Evolutionary conservation across 2,888 invertebrate genomes (phyloP), one percentile per base, ranked within the genome.

Genomic region (Aelia acuminata): DNA sequence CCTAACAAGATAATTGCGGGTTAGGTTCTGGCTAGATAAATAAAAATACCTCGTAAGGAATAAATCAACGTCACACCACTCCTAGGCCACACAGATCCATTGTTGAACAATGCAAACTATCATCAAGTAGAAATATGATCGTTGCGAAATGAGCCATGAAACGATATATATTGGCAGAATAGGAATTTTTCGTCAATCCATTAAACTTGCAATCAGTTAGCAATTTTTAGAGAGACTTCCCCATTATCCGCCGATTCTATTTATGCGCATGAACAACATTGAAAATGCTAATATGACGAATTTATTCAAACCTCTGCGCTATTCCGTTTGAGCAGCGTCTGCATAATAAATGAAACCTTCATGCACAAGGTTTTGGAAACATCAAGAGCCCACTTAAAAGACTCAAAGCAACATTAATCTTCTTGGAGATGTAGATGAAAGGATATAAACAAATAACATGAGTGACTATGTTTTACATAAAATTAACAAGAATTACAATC

Each of bases 1-100:
- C 63, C 18, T 70, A 70, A 70, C 63, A 35, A 35, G 63, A 70
- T 70, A 35, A 70, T 70, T 70, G 63, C 63, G 63, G 63, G 63
- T 70, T 70, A 35, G 63, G 18, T 35, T 20, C 63, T 18, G 4
- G 20, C 35, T 7, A 35, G 18, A 10, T 70, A 70, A 70, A 70
- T 70, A 70, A 35, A 70, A 57, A 70, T 15, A 4, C 15, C 7
- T 70, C 8, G 35, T 35, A 70, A 70, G 31, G 63, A 70, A 70
- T 70, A 70, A 70, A 70, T 70, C 63, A 70, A 70, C 31, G 63
- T 35, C 63, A 70, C 63, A 18, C 31, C 31, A 18, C 31, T 70
- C 63, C 63, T 70, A 35, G 63, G 26, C 63, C 63, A 70, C 63
- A 35, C 63, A 35, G 5, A 35, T 35, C 31, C n/a, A 53, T n/a